These are phyloP conservation scores for Spongilla lacustris DNA, from an alignment of 37 sponge, comb jelly and placozoan species.

Conservation along the genomic window DNA sequence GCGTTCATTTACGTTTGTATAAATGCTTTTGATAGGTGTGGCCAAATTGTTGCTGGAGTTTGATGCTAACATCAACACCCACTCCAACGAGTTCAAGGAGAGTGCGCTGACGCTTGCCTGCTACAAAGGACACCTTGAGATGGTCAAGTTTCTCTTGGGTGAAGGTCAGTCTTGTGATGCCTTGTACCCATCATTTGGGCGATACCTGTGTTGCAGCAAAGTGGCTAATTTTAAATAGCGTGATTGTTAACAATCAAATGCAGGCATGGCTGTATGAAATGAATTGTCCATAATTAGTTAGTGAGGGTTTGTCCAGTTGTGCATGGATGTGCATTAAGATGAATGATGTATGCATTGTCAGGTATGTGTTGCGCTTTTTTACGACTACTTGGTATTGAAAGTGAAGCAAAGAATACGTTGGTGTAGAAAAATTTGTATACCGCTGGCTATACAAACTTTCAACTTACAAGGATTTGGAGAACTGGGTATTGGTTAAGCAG, in stretches of 20 bases:
- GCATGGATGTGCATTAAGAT: no score
- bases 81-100: conserved; percentile 90
- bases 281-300: no score
- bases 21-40: conserved; percentile 41
- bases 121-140: conserved; percentile 87
- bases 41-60: conserved; percentile 70
- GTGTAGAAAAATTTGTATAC: neutral
- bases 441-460: neutral
- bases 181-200: no score
- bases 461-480: no score
- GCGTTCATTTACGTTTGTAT: neutral
- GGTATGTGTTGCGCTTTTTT: neutral
- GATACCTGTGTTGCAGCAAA: no score
- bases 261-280: no score
- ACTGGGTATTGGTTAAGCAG: no score
- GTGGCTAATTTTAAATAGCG: no score
- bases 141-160: conserved; percentile 84
- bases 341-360: neutral
- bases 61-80: conserved; percentile 84
- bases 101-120: conserved; percentile 86
- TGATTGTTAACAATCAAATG: no score
- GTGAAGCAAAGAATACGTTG: no score
- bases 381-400: neutral
- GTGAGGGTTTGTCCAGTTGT: no score
- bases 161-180: conserved; percentile 27